These are phyloP conservation scores for Paramormyrops kingsleyae DNA, from an alignment of 2,113 vertebrate species.

Conservation along the genomic window DNA sequence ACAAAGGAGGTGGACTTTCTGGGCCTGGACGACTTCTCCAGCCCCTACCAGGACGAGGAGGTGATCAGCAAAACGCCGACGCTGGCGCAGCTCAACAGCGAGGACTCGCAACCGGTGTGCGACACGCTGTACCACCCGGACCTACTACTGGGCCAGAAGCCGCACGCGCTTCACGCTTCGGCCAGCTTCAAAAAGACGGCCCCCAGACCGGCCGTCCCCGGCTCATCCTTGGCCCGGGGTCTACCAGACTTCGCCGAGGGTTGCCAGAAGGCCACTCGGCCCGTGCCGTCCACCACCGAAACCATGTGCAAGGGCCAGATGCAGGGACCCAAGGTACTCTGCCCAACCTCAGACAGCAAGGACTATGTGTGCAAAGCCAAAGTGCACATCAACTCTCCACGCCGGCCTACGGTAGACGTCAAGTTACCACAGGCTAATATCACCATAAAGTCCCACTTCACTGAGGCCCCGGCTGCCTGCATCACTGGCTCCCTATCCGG, in stretches of 20 bases:
- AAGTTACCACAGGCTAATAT: slow-evolving; percentile 34
- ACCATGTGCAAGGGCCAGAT: slow-evolving; percentile 77
- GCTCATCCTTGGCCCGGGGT: slow-evolving; percentile 64
- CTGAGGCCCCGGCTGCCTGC: slow-evolving; percentile 48
- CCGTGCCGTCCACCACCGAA: slow-evolving; percentile 81
- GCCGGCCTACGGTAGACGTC: slow-evolving; percentile 39
- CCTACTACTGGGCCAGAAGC: slow-evolving; percentile 65
- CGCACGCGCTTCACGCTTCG: slow-evolving; percentile 60
- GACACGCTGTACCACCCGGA: slow-evolving; percentile 87
- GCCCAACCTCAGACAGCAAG: slow-evolving; percentile 65
- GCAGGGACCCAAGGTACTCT: slow-evolving; percentile 61
- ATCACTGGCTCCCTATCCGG: slow-evolving; percentile 31
- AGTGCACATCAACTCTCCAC: slow-evolving; percentile 75
- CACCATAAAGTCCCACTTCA: slow-evolving; percentile 32
- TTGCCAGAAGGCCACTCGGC: slow-evolving; percentile 79
- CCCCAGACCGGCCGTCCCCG: slow-evolving; percentile 56
- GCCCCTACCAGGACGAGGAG: slow-evolving; percentile 96
- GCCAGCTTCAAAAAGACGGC: slow-evolving; percentile 71
- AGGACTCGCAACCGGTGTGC: slow-evolving; percentile 93
- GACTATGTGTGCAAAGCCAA: slow-evolving; percentile 95
- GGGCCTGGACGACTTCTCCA: slow-evolving; percentile 93
- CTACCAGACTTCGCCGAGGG: slow-evolving; percentile 75
- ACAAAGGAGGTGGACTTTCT: slow-evolving; percentile 98
- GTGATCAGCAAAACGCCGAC: slow-evolving; percentile 93
- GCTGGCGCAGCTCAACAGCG: slow-evolving; percentile 93